Base-by-base conservation (phyloP, 2,113 vertebrate species). In the Dolichallabes microphthalmus region DNA sequence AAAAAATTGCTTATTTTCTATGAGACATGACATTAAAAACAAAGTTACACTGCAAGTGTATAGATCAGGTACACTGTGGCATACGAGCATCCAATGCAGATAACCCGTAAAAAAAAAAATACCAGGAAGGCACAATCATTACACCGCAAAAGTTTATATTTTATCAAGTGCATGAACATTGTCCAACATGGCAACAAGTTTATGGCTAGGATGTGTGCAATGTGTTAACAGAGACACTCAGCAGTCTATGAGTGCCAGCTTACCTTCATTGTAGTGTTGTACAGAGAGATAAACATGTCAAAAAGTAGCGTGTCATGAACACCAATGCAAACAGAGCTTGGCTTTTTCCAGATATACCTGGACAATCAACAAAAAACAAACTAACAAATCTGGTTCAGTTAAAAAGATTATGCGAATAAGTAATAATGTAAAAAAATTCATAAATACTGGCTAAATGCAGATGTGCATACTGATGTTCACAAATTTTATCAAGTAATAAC, bases 241-340 rank as follows among this genome's bases (percentile, higher is more conserved):
- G 25, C 80, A 85, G 73, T 83, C 50, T 80, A 45, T 3, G 1
- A 57, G 7, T 35, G n/a, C 58, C 27, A 22, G 3, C 71, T 89
- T 93, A 99, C 98, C 98, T 99, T 99, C 98, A 99, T 99, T 92
- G 92, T 95, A 88, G 97, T 98, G 92, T 99, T 99, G 94, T 99
- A 99, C 86, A 99, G 93, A 68, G 98, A 99, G 93, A 99, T 99
- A 94, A 98, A 99, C 61, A 97, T 95, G 75, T 97, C 98, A 92
- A 99, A 97, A 90, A 99, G 95, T 99, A 99, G 84, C 98, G 97
- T 75, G 97, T 99, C 85, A 97, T 98, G 93, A 99, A 99, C 89
- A 99, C 96, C 94, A 99, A 90, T 90, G 96, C 97, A 93, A 99
- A 99, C 82, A 99, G 95, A 90, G 98, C 93, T 94, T 99, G 98